phyloP scores from a whole-genome alignment of 2,113 vertebrate genomes.

The Empidonax traillii region DNA sequence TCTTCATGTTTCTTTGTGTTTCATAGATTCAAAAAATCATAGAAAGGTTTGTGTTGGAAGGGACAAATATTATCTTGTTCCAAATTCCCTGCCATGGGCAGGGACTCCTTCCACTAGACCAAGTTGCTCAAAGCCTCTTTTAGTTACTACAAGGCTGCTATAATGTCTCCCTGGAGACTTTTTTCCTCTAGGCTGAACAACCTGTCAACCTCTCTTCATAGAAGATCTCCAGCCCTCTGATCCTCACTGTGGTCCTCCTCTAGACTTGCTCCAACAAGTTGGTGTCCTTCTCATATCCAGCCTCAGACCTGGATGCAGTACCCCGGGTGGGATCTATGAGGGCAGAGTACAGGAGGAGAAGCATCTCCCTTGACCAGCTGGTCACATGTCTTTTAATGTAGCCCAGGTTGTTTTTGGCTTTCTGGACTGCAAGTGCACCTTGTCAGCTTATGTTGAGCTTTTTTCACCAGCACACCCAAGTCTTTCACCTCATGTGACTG shows the following conservation, averaged over 20 bases:
- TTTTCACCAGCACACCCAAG: not conserved
- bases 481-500: not conserved
- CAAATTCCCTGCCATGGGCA: not conserved
- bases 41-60: not conserved
- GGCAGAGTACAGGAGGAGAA: not conserved
- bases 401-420: not conserved
- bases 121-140: not conserved
- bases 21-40: not conserved
- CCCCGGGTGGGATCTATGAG: not conserved
- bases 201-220: too few relatives aligned
- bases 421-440: not conserved
- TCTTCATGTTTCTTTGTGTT: not conserved
- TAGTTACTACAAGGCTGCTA: not conserved
- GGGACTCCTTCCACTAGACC: not conserved
- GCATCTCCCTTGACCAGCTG: not conserved
- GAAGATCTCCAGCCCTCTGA: not conserved
- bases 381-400: not conserved
- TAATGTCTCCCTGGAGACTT: not conserved
- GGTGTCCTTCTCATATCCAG: not conserved
- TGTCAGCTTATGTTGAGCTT: not conserved
- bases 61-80: not conserved
- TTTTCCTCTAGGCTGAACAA: not conserved
- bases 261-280: not conserved
- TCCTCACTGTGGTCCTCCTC: not conserved
- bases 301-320: fast-evolving